These are phyloP conservation scores for Tinea pellionella DNA, from an alignment of 2,888 invertebrate genomes.

Conservation along the genomic window DNA sequence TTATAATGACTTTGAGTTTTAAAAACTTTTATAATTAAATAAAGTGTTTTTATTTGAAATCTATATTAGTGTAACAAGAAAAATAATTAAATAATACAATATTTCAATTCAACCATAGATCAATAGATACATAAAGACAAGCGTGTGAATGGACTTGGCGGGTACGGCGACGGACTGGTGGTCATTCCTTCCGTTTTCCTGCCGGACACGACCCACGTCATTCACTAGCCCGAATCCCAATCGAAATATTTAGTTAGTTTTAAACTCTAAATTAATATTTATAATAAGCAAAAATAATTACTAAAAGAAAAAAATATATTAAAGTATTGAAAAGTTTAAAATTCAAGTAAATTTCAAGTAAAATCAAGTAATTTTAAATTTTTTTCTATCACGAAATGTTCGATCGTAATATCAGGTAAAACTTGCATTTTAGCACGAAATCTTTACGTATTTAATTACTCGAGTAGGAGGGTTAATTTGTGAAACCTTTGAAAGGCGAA, in stretches of 20 bases:
- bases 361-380: no score
- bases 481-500: conserved; percentile 46
- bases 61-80: no score
- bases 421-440: not conserved
- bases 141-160: conserved; percentile 2
- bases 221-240: conserved; percentile 26
- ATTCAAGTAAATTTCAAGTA: no score
- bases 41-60: no score
- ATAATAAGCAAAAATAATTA: no score
- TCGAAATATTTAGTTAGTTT: not conserved
- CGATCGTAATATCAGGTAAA: no score
- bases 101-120: not conserved
- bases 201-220: conserved; percentile 46
- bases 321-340: no score
- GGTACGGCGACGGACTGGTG: conserved; percentile 40
- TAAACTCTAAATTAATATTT: not conserved
- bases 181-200: conserved; percentile 25
- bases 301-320: no score
- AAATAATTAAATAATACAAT: not conserved
- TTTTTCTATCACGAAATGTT: no score
- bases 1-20: no score
- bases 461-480: conserved; percentile 50
- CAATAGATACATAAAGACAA: not conserved
- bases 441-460: conserved; percentile 55
- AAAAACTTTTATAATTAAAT: no score